phyloP scores from a whole-genome alignment of 37 sponge, comb jelly and placozoan species.

The Crambe crambe region DNA sequence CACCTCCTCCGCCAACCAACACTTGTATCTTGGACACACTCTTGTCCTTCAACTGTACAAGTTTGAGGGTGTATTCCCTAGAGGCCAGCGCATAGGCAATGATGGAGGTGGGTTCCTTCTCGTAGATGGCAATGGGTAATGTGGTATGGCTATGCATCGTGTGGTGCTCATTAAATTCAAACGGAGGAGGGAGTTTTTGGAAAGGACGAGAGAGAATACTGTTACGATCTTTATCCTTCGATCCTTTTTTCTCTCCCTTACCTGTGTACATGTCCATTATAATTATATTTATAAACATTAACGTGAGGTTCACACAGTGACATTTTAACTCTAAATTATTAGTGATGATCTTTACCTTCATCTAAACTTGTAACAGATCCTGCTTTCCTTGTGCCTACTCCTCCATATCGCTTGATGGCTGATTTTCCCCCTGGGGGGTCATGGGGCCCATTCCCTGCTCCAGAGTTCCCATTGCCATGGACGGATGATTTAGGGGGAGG shows the following conservation, averaged over 20 bases:
- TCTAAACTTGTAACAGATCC: not conserved
- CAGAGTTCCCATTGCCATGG: not conserved
- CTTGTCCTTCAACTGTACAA: conserved; percentile 5
- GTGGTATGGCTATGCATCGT: conserved; percentile 20
- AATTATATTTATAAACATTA: too few relatives aligned
- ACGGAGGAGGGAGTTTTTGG: conserved; percentile 38
- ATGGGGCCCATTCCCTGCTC: not conserved
- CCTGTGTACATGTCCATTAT: too few relatives aligned
- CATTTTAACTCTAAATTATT: too few relatives aligned
- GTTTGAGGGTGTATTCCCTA: conserved; percentile 64
- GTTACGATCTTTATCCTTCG: not conserved
- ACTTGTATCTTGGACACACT: not conserved
- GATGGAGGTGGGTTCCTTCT: conserved; percentile 95
- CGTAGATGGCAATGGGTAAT: conserved; percentile 83
- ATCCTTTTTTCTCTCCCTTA: not conserved
- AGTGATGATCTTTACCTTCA: not conserved
- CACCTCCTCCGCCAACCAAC: not conserved
- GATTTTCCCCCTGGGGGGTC: not conserved
- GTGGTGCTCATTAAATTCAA: conserved; percentile 46
- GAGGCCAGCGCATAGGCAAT: conserved; percentile 94
- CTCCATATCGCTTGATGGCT: not conserved
- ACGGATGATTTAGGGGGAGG: not conserved
- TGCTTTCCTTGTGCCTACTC: not conserved
- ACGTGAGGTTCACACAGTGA: too few relatives aligned
- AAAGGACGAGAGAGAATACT: conserved; percentile 37